phyloP scores from a whole-genome alignment of 2,888 invertebrate genomes.

The Eilema griseolum region DNA sequence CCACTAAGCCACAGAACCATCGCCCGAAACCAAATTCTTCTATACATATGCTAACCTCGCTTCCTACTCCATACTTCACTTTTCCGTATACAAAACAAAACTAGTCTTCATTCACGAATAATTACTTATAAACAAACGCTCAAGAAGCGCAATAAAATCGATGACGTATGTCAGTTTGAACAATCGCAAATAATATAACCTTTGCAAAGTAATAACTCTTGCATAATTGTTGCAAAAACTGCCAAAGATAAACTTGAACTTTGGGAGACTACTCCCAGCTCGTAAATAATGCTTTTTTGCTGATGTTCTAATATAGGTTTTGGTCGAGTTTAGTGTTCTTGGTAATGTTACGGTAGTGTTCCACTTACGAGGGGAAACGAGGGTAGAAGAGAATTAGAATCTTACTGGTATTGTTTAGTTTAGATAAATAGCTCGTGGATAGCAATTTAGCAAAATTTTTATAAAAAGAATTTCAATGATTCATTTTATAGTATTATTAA shows the following conservation, averaged over 20 bases:
- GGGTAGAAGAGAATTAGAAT: neutral
- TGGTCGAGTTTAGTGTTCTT: neutral
- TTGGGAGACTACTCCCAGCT: constrained; percentile 26
- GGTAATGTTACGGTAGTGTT: neutral
- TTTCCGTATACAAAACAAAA: neutral
- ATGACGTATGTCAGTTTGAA: constrained; percentile 26
- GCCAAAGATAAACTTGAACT: constrained; percentile 40
- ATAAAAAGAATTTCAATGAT: too few species aligned
- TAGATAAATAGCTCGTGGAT: too few species aligned
- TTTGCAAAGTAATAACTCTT: constrained; percentile 42
- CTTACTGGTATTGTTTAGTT: neutral
- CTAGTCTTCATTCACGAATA: neutral
- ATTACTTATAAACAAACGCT: neutral
- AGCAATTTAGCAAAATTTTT: too few species aligned
- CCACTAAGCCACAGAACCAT: too few species aligned
- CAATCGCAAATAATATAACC: constrained; percentile 44
- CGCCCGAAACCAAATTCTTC: too few species aligned
- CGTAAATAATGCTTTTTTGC: constrained; percentile 42
- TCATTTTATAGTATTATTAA: too few species aligned
- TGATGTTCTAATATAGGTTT: constrained; percentile 4
- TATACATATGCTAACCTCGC: too few species aligned
- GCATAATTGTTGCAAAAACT: constrained; percentile 48
- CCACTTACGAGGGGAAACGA: too few species aligned
- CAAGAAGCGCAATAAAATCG: constrained; percentile 25
- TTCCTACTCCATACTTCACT: neutral